These are phyloP conservation scores for Heliconius eleuchia DNA, from an alignment of 1,140 invertebrate species.

Conservation along the genomic window DNA sequence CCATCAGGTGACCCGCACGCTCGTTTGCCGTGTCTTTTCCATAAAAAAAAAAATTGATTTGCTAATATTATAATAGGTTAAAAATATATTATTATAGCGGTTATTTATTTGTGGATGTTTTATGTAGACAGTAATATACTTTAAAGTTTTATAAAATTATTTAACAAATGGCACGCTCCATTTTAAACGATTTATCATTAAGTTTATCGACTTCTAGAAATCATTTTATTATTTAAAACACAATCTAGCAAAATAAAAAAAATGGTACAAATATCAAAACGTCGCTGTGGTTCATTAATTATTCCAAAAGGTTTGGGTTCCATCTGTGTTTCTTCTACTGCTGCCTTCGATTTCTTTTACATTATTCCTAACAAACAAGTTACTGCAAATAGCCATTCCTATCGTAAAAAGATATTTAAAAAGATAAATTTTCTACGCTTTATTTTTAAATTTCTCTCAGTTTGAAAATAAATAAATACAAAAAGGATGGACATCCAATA, in stretches of 20 bases:
- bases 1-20: too few species aligned
- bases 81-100: not conserved
- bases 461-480: not conserved
- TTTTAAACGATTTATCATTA: too few species aligned
- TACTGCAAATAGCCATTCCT: too few species aligned
- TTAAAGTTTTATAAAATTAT: not conserved
- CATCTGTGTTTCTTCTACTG: not conserved
- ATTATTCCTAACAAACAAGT: not conserved
- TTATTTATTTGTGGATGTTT: too few species aligned
- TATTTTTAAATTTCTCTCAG: too few species aligned
- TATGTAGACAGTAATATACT: not conserved
- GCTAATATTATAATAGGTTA: too few species aligned
- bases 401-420: too few species aligned
- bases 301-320: not conserved
- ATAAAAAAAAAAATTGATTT: too few species aligned
- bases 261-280: not conserved
- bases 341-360: not conserved
- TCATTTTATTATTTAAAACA: too few species aligned
- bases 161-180: not conserved
- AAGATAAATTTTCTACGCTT: not conserved
- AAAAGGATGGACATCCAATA: conserved; percentile 10
- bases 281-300: not conserved
- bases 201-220: not conserved
- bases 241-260: not conserved
- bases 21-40: too few species aligned